Conservation (phyloP, 1,140 invertebrate genomes). For the Asbolus verrucosus region DNA sequence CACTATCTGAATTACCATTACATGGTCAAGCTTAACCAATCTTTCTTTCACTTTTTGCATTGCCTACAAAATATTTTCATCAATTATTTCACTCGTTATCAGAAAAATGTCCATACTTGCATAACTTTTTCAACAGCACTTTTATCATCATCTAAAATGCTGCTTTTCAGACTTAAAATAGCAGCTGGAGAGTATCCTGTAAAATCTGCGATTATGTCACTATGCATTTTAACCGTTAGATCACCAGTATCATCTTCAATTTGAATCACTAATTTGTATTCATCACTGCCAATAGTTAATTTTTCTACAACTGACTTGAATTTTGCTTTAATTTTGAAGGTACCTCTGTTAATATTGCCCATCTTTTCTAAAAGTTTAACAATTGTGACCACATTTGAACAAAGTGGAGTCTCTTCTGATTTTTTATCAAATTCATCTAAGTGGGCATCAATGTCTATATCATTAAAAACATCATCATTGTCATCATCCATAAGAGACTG, state of each 20-base stretch:
- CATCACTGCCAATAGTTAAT: slow-evolving; percentile 48
- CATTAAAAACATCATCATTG: slow-evolving; percentile 49
- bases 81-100: slow-evolving; percentile 18
- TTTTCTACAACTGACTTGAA: slow-evolving; percentile 57
- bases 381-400: slow-evolving; percentile 24
- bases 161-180: slow-evolving; percentile 48
- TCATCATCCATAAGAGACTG: not conserved
- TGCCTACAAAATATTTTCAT: slow-evolving; percentile 49
- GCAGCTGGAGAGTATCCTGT: slow-evolving; percentile 44
- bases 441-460: slow-evolving; percentile 55
- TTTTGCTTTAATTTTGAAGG: slow-evolving; percentile 58
- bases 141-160: slow-evolving; percentile 45
- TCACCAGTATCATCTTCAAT: slow-evolving; percentile 53
- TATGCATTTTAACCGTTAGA: slow-evolving; percentile 48
- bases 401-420: not conserved
- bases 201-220: slow-evolving; percentile 51
- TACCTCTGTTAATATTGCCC: slow-evolving; percentile 18
- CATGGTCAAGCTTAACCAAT: slow-evolving; percentile 47
- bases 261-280: slow-evolving; percentile 52
- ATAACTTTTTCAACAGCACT: slow-evolving; percentile 50
- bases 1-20: slow-evolving; percentile 51
- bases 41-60: slow-evolving; percentile 50
- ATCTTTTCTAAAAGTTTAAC: slow-evolving; percentile 33
- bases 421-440: slow-evolving; percentile 53
- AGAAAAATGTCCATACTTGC: slow-evolving; percentile 44